A percentile compares a stretch with the other conserved stretches of the same genome.
Evolutionary conservation across 2,888 invertebrate genomes (phyloP).

Genomic region (Drosophila limbata): DNA sequence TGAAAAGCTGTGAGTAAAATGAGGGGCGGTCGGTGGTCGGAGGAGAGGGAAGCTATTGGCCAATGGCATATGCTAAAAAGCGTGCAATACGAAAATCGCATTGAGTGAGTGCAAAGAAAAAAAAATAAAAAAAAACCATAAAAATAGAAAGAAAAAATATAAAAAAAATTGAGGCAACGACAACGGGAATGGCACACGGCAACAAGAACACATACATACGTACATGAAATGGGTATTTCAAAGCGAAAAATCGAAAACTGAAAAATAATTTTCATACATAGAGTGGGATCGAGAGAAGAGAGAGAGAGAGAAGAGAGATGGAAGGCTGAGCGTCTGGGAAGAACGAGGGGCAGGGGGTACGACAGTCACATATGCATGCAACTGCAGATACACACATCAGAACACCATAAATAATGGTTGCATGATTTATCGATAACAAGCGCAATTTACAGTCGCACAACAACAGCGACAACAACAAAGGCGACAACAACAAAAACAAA

Average conservation of each 20-base stretch:
- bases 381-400: conserved; percentile 69
- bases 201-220: conserved; percentile 31
- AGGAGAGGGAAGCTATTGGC: conserved; percentile 51
- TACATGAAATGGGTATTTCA: conserved; percentile 79
- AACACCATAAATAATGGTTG: conserved; percentile 84
- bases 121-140: conserved; percentile 36
- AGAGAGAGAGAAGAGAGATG: background rate
- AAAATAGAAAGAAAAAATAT: conserved; percentile 39
- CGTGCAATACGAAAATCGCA: conserved; percentile 78
- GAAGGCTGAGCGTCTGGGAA: conserved; percentile 1
- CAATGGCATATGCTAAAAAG: conserved; percentile 82
- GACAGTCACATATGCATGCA: conserved; percentile 76
- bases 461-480: conserved; percentile 53
- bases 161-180: conserved; percentile 52
- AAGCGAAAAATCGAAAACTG: conserved; percentile 82
- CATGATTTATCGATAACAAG: conserved; percentile 85
- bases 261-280: conserved; percentile 77
- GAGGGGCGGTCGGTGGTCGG: conserved; percentile 1
- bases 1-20: conserved; percentile 72
- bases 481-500: conserved; percentile 60
- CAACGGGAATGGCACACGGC: conserved; percentile 50
- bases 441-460: conserved; percentile 83
- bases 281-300: background rate
- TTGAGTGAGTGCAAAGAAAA: conserved; percentile 59
- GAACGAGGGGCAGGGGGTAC: conserved; percentile 10